phyloP scores from a whole-genome alignment of 2,113 vertebrate species.

The Monopterus albus region DNA sequence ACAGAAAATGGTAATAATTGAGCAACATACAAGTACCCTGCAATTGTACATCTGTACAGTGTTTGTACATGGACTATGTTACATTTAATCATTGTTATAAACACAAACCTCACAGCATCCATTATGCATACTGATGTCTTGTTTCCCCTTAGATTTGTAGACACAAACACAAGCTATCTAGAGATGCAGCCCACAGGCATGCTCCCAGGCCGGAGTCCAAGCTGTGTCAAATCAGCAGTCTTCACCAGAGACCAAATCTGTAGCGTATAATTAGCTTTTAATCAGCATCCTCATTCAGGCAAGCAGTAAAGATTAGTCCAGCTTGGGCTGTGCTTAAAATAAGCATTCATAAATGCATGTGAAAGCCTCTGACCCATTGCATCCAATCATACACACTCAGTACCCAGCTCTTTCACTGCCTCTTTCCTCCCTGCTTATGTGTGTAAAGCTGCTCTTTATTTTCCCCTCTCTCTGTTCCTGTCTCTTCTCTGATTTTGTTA shows the following conservation, averaged over 20 bases:
- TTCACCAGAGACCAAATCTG: slow-evolving; percentile 78
- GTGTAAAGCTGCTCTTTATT: slow-evolving; percentile 32
- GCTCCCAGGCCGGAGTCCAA: slow-evolving; percentile 60
- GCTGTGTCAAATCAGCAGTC: slow-evolving; percentile 74
- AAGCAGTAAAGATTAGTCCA: slow-evolving; percentile 71
- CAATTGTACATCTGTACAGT: background rate
- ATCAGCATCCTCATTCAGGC: slow-evolving; percentile 78
- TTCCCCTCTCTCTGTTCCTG: slow-evolving; percentile 3
- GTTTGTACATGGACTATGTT: slow-evolving; percentile 24
- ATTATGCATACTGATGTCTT: slow-evolving; percentile 47
- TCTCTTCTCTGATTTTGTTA: slow-evolving; percentile 35
- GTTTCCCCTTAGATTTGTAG: slow-evolving; percentile 40
- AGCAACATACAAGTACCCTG: background rate
- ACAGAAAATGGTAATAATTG: background rate
- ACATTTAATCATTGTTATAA: background rate
- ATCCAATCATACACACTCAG: slow-evolving; percentile 72
- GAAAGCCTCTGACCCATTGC: slow-evolving; percentile 77
- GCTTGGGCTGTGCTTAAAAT: slow-evolving; percentile 76
- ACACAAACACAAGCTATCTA: slow-evolving; percentile 45
- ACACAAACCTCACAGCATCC: slow-evolving; percentile 40
- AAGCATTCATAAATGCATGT: slow-evolving; percentile 75
- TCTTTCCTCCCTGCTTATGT: slow-evolving; percentile 26
- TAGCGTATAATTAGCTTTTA: slow-evolving; percentile 83
- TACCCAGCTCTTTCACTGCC: slow-evolving; percentile 43
- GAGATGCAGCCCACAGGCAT: slow-evolving; percentile 62